Evolutionary conservation across 1,140 invertebrate genomes (phyloP).

Genomic region (Monomorium pharaonis): DNA sequence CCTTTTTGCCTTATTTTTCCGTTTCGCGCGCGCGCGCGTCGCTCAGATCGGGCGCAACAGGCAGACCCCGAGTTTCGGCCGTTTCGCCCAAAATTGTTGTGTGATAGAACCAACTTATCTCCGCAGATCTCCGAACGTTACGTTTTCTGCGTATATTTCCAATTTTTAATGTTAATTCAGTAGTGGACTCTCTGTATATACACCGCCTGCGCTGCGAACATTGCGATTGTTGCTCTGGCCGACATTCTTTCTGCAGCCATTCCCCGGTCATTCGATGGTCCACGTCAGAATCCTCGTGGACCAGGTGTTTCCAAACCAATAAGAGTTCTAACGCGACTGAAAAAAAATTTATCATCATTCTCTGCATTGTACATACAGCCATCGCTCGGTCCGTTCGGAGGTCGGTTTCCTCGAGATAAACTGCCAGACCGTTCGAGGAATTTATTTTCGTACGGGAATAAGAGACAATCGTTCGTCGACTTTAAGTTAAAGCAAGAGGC

Average conservation of each 20-base stretch:
- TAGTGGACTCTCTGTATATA: conserved; percentile 66
- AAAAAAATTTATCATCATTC: background rate
- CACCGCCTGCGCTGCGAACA: conserved; percentile 68
- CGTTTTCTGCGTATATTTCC: conserved; percentile 60
- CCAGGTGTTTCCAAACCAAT: background rate
- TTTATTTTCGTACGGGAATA: background rate
- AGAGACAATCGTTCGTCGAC: background rate
- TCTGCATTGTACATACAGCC: conserved; percentile 19
- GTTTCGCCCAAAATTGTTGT: conserved; percentile 55
- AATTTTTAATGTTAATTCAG: conserved; percentile 59
- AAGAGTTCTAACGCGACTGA: background rate
- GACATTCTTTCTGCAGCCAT: conserved; percentile 42
- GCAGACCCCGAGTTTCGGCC: background rate
- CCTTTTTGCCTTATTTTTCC: background rate
- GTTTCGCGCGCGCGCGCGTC: background rate
- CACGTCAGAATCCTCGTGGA: background rate
- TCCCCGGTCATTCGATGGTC: conserved; percentile 18
- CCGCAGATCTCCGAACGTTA: conserved; percentile 65
- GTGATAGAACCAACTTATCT: conserved; percentile 60
- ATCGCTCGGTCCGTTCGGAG: background rate
- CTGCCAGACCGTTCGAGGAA: background rate
- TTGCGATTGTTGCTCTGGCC: conserved; percentile 51
- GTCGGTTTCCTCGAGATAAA: background rate
- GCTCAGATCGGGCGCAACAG: background rate
- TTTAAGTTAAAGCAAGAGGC: background rate